Evolutionary conservation across 2,797 vertebrate species (phyloP), one percentile per base, ranked within the genome.

Genomic region (Falco columbarius): DNA sequence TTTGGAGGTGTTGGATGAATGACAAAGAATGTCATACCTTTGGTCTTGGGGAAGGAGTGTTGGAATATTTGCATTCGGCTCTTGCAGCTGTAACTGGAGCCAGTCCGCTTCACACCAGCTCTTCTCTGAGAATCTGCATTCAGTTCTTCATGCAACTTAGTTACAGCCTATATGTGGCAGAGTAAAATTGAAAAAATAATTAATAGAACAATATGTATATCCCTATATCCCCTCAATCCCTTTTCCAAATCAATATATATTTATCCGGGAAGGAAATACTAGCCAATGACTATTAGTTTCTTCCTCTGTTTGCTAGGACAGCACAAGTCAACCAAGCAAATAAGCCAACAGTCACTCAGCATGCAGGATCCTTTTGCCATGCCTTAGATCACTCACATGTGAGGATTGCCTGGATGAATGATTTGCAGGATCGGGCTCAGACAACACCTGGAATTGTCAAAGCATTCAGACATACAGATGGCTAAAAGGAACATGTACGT

Each of bases 391-490:
- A 47, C 65, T 79, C 32, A n/a, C 40, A 14, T 62, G 86, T 2
- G 7, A 90, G 73, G 67, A 82, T 44, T 81, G 58, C 55, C 58
- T 75, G 65, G 46, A 42, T 61, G 87, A 94, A 63, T 30, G 46
- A 83, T 86, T 81, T 65, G 83, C 68, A 58, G 65, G 59, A 90
- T 89, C 14, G 6, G 14, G 3, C 75, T 91, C 86, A 80, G 65
- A 55, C 32, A 94, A 81, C 92, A 97, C 90, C 96, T 94, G 95
- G 94, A 90, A 77, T 73, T 88, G 59, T 83, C 82, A 75, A 92
- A 96, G 74, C 13, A 3, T 92, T 90, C 79, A 92, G 77, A 76
- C 61, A n/a, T 12, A 73, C 81, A 93, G 89, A 95, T 71, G 94
- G 81, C 76, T 36, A 36, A 68, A 49, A 92, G 62, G 67, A 91